Evolutionary conservation across 2,797 vertebrate genomes (phyloP).

Genomic region (Enteromius mattozi): DNA sequence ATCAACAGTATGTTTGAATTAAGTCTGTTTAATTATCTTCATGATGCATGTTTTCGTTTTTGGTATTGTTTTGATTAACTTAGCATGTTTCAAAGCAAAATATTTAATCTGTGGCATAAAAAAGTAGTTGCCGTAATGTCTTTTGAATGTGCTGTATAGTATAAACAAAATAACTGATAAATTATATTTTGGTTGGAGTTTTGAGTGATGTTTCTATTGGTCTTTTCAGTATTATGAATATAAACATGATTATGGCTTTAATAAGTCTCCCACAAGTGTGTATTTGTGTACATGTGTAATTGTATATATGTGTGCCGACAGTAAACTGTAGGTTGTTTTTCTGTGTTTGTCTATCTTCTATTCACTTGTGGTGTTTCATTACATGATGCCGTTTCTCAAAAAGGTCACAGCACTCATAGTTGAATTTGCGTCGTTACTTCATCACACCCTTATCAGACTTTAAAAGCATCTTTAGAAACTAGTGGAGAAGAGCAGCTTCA

Average conservation of each 20-base stretch:
- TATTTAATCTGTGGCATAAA: background rate
- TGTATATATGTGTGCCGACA: background rate
- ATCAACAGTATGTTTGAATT: background rate
- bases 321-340: background rate
- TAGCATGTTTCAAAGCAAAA: background rate
- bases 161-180: background rate
- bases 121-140: background rate
- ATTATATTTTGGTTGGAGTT: background rate
- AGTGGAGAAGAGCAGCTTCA: conserved; percentile 14
- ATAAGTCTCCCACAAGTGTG: background rate
- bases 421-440: conserved; percentile 5
- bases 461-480: conserved; percentile 21
- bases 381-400: background rate
- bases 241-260: no score
- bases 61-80: no score
- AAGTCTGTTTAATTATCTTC: background rate
- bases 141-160: background rate
- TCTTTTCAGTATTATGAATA: background rate
- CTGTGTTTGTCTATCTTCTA: background rate
- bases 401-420: background rate
- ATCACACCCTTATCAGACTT: background rate
- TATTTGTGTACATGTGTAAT: background rate
- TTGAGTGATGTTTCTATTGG: no score
- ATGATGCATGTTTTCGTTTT: background rate
- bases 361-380: conserved; percentile 14